Conservation (phyloP, 2,888 invertebrate species). For the Epirrhoe alternata region DNA sequence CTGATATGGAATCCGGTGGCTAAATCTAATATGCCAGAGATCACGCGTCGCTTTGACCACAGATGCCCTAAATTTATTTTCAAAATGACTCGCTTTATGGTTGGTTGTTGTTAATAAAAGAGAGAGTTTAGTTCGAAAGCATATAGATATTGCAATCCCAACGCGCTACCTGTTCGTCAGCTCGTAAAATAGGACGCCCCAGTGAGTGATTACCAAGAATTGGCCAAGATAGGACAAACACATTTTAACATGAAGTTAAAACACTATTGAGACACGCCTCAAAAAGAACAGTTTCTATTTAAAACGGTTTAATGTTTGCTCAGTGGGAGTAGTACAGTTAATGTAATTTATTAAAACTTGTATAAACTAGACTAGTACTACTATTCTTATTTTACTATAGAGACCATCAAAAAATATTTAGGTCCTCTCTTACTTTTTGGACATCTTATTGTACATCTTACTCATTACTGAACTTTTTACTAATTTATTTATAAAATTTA, state of each 20-base stretch:
- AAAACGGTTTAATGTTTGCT: slow-evolving; percentile 16
- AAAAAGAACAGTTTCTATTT: slow-evolving; percentile 25
- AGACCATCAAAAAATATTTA: too few species aligned
- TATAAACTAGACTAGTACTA: too few species aligned
- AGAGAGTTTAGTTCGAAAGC: not conserved
- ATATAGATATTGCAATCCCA: slow-evolving; percentile 1
- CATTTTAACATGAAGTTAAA: slow-evolving; percentile 14
- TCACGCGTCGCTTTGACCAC: too few species aligned
- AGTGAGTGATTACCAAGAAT: slow-evolving; percentile 25
- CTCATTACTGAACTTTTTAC: too few species aligned
- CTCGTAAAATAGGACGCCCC: slow-evolving; percentile 11
- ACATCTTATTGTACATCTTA: too few species aligned
- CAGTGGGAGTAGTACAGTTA: not conserved
- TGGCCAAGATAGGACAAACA: slow-evolving; percentile 17
- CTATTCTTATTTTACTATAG: not conserved
- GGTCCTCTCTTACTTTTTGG: too few species aligned
- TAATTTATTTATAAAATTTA: too few species aligned
- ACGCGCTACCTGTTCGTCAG: slow-evolving; percentile 1
- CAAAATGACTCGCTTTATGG: not conserved
- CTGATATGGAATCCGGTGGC: too few species aligned
- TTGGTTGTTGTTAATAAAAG: not conserved
- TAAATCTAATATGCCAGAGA: too few species aligned
- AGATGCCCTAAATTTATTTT: too few species aligned
- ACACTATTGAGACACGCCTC: slow-evolving; percentile 9
- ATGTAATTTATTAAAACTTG: too few species aligned